Conservation (phyloP, 1,140 invertebrate genomes). For the Monomorium pharaonis region DNA sequence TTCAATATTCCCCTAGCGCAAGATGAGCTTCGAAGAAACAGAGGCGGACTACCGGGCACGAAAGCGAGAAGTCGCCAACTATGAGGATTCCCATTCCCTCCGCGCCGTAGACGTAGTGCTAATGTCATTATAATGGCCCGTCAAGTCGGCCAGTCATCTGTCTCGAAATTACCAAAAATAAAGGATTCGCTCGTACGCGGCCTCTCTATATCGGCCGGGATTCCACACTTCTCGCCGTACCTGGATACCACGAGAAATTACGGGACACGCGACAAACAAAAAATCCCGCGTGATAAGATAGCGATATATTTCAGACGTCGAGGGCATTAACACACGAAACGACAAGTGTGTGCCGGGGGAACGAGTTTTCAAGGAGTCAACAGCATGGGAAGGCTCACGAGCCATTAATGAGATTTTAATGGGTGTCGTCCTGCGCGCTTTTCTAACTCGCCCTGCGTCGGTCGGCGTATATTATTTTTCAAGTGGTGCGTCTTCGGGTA, state of each 20-base stretch:
- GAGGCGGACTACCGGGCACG: constrained; percentile 9
- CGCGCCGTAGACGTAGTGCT: constrained; percentile 61
- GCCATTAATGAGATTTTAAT: constrained; percentile 57
- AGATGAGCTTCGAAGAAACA: not conserved
- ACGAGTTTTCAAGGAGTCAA: constrained; percentile 19
- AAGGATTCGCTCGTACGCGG: constrained; percentile 51
- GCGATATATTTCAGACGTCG: constrained; percentile 25
- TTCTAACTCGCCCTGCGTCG: not conserved
- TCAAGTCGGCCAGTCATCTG: constrained; percentile 68
- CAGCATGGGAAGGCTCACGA: constrained; percentile 1
- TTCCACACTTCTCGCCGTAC: constrained; percentile 31
- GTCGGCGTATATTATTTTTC: not conserved
- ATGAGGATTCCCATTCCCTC: constrained; percentile 7
- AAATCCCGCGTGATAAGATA: constrained; percentile 26
- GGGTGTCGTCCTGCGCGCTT: not conserved
- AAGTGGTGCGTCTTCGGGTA: not conserved
- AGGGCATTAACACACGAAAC: constrained; percentile 7
- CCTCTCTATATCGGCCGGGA: constrained; percentile 38
- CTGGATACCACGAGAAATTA: constrained; percentile 22
- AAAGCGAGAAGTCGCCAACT: constrained; percentile 50
- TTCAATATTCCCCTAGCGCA: not conserved
- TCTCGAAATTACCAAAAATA: constrained; percentile 72
- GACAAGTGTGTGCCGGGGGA: not conserved
- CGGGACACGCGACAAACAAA: not conserved
- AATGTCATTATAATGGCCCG: constrained; percentile 74